Base-by-base conservation (phyloP, 2,113 vertebrate genomes). In the Catharus bicknelli region DNA sequence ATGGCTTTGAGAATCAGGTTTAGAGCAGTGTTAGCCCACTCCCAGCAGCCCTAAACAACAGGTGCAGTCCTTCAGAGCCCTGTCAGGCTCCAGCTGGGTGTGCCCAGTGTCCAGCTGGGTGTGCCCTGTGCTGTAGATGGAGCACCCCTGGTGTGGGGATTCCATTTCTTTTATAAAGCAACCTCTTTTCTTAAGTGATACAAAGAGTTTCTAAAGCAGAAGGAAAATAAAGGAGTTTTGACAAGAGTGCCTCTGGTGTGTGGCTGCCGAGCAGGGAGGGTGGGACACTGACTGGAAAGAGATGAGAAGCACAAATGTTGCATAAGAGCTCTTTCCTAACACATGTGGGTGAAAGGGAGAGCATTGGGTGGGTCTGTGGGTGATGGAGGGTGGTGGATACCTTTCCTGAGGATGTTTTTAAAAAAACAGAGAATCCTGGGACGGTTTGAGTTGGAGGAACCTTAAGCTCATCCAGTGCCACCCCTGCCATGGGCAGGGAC, bases 181-280 rank as follows among this genome's bases (percentile, higher is more conserved):
- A n/a, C 40, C 34, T 68, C 2, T 8, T 92, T 85, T 92, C 57
- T 90, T 81, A 54, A 55, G 38, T 64, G 81, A 43, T 77, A 73
- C 75, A 54, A 86, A 69, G 13, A 25, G 12, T 90, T 92, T 86
- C 22, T 90, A n/a, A 79, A 91, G 64, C 42, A 51, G 58, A 75
- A 80, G 53, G 59, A 29, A 43, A 93, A 93, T 93, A 95, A 94
- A 95, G 18, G 64, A 1, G 4, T 77, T 94, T 88, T 89, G 16
- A 62, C 57, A 21, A 2, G 23, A 73, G 76, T 0, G 0, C 51
- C 20, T 74, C 8, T 36, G 62, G 30, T 32, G 66, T 62, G 68
- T 83, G 38, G 4, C 53, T 83, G 83, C 80, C 40, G 38, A 19
- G 18, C 22, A 58, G 69, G 69, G 47, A 61, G 43, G 69, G 14